Evolutionary conservation across 2,888 invertebrate genomes (phyloP), one percentile per base, ranked within the genome.

Genomic region (Rhogogaster chlorosoma): DNA sequence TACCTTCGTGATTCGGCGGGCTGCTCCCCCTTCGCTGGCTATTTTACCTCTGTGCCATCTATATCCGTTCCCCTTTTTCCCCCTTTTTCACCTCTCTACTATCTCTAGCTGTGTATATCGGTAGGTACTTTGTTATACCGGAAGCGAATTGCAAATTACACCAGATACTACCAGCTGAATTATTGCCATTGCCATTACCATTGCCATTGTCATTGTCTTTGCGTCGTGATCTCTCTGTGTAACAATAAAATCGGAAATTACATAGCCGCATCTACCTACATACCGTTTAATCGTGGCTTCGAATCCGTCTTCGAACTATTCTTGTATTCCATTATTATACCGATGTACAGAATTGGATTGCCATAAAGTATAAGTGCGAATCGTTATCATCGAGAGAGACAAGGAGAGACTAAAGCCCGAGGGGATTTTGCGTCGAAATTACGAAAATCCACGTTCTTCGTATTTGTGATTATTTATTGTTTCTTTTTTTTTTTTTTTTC

Each of bases 1-100:
- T 80, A 61, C 80, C 61, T 80, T 80, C 57, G 80, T 61, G 80
- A 80, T 80, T 80, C 38, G 57, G 49, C 18, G 67, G 22, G 42
- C 42, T 29, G n/a, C n/a, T n/a, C n/a, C 26, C 73, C 26, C 45
- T 36, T 57, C 38, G 38, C 3, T 36, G 10, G 36, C 38, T 78
- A 22, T 78, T 57, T 36, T 10, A 26, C 57, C 57, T 26, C 32
- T 26, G 15, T 70, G 10, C 18, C 38, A n/a, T 70, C 61, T 22
- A 67, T 83, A 15, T n/a, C n/a, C 22, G 10, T 29, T 61, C 26
- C 38, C n/a, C 32, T 15, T 22, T 53, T 38, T 15, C 4, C 53
- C 12, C n/a, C n/a, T 22, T 38, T 80, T 26, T 53, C 53, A 53
- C n/a, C 77, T 77, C 29, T 53, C 45, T 53, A n/a, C 77, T 77